Conservation (phyloP, 1,140 invertebrate genomes). For the Babylonia areolata region DNA sequence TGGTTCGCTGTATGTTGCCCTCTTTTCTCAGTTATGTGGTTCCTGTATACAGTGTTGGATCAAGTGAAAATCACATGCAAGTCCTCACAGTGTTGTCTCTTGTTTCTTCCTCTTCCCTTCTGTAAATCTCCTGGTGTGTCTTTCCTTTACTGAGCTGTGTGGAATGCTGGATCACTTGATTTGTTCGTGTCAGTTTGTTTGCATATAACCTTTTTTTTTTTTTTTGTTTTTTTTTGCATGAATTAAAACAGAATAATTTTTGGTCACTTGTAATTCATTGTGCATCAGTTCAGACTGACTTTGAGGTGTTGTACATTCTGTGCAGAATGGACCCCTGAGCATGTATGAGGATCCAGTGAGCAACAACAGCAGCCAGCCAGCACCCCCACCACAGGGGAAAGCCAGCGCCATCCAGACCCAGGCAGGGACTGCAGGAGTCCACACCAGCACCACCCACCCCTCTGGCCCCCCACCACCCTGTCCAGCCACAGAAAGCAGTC, state of each 20-base stretch:
- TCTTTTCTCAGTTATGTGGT: no score
- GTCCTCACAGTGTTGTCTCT: no score
- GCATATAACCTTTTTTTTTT: background rate
- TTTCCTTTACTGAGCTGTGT: no score
- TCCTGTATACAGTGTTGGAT: no score
- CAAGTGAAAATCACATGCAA: no score
- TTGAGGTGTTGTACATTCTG: background rate
- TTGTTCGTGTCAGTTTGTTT: no score
- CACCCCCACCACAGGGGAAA: background rate
- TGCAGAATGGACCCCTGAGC: slow-evolving; percentile 71
- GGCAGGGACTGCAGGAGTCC: background rate
- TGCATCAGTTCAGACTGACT: no score
- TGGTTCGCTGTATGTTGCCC: no score
- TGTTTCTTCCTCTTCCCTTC: no score
- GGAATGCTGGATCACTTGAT: no score
- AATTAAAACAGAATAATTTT: no score
- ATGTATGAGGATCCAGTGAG: slow-evolving; percentile 69
- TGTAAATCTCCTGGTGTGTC: no score
- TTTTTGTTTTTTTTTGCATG: background rate
- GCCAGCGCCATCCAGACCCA: background rate
- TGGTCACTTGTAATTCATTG: background rate
- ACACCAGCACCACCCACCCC: background rate
- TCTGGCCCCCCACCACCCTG: background rate
- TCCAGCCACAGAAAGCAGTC: background rate
- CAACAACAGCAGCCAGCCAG: background rate